These are phyloP conservation scores for Tapirus terrestris DNA, from an alignment of 2,113 vertebrate genomes.

Conservation along the genomic window DNA sequence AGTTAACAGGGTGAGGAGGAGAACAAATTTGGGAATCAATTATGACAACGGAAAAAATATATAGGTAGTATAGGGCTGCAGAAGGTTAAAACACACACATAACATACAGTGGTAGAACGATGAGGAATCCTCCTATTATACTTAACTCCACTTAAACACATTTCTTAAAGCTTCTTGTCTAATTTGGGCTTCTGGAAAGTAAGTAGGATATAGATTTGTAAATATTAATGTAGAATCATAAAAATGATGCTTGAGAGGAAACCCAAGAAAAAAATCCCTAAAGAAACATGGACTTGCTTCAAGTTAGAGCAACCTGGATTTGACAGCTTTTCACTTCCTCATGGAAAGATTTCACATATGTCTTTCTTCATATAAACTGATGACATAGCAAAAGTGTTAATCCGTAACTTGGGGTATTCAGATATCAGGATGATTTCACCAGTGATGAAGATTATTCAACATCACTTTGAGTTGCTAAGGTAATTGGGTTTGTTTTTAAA, in stretches of 20 bases:
- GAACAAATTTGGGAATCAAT: not conserved
- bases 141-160: not conserved
- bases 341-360: not conserved
- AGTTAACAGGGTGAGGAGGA: not conserved
- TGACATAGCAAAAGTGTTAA: constrained; percentile 33
- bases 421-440: not conserved
- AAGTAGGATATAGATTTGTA: not conserved
- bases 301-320: not conserved
- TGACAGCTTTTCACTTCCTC: not conserved
- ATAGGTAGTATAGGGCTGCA: not conserved
- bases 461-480: not conserved
- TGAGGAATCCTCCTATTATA: not conserved
- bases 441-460: not conserved
- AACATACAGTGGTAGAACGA: not conserved
- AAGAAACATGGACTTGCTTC: not conserved
- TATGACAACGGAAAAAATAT: not conserved
- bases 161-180: not conserved
- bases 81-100: not conserved
- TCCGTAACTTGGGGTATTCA: not conserved
- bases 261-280: not conserved
- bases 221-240: not conserved
- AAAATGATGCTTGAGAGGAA: not conserved
- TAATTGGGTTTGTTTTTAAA: constrained; percentile 48
- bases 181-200: not conserved
- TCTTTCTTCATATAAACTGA: not conserved